Evolutionary conservation across 2,113 vertebrate genomes (phyloP), one percentile per base, ranked within the genome.

Genomic region (Eidolon helvum): DNA sequence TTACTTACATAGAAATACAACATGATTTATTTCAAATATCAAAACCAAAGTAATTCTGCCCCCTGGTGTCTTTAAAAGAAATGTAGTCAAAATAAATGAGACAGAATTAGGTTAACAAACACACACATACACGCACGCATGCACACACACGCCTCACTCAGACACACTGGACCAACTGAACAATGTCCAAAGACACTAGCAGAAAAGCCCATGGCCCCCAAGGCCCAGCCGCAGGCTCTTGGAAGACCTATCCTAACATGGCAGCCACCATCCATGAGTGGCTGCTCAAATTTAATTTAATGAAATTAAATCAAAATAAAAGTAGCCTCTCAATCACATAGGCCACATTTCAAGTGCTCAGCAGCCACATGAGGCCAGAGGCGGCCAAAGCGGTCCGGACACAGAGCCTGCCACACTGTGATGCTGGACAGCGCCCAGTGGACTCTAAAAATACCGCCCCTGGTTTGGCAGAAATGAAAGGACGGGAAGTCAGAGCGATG

Each of bases 41-140:
- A 28, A 65, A 68, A 65, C 21, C 19, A 57, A 66, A 97, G 80
- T 22, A 90, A 94, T 10, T 55, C 65, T 97, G 93, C 93, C 87
- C 96, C 33, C 97, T 97, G 94, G 72, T 77, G 96, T 95, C 48
- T 12, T 35, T 75, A 45, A 6, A 18, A 71, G 19, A 82, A 92
- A 79, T 6, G 35, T 11, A 3, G 40, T 59, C 24, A 48, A 53
- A 48, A 1, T 35, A 78, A 82, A n/a, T 0, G 2, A 79, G 22
- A 33, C 1, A 63, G n/a, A 85, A 18, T 55, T 0, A 35, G 30
- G 11, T 3, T 15, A 10, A 30, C 7, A 0, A 2, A 4, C 0
- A 6, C 3, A 53, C 18, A 68, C 26, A 93, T 2, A 53, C 18
- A 68, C 26, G 91, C 55, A 22, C 55, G 22, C 55, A 8, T 8